Conservation (phyloP, 2,797 vertebrate species). For the Acrocephalus scirpaceus region DNA sequence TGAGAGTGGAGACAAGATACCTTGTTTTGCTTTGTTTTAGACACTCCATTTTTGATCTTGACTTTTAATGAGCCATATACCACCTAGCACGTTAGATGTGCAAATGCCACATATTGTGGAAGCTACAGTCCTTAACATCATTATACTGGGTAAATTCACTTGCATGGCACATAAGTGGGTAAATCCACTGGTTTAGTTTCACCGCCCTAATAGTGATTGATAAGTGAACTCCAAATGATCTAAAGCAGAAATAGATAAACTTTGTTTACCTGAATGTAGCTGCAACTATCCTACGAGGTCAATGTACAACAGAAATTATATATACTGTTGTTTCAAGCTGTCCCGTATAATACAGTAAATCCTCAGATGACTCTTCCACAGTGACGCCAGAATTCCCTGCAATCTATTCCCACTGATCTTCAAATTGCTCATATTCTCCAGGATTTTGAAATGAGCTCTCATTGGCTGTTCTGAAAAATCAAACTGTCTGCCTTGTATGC, state of each 20-base stretch:
- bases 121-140: background rate
- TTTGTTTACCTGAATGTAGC: background rate
- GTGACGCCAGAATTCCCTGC: background rate
- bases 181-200: background rate
- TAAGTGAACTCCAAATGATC: background rate
- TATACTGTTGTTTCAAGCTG: background rate
- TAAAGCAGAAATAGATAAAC: background rate
- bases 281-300: background rate
- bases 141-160: background rate
- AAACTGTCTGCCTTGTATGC: background rate
- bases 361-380: background rate
- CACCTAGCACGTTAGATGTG: background rate
- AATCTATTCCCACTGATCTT: background rate
- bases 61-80: background rate
- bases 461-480: background rate
- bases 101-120: background rate
- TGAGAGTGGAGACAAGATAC: background rate
- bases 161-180: rapidly evolving
- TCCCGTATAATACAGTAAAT: background rate
- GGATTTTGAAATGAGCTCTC: background rate
- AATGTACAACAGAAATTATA: background rate
- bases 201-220: background rate
- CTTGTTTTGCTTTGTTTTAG: background rate
- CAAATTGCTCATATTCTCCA: background rate
- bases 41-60: background rate